phyloP scores from a whole-genome alignment of 2,113 vertebrate species.

The Pterocles orientalis region DNA sequence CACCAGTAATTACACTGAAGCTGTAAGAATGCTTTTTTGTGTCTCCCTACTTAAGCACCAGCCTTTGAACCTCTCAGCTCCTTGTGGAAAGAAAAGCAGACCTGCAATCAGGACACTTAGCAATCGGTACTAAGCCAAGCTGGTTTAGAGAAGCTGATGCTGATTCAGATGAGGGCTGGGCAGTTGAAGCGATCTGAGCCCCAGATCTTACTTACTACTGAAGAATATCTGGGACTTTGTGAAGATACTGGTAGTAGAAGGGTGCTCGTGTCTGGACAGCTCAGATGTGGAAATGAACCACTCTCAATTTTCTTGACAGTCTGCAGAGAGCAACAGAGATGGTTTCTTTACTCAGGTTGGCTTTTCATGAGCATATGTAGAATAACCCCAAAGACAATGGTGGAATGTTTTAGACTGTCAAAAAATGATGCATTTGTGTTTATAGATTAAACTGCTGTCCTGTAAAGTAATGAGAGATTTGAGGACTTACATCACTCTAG shows the following conservation, averaged over 20 bases:
- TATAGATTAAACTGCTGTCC: neutral
- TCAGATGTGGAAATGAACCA: neutral
- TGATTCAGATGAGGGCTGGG: neutral
- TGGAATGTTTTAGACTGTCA: neutral
- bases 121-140: neutral
- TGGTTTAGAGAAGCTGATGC: neutral
- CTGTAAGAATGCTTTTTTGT: neutral
- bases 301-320: neutral
- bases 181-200: neutral
- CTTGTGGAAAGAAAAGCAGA: neutral
- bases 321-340: neutral
- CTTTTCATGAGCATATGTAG: neutral
- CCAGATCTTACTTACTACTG: neutral
- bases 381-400: neutral
- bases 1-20: neutral
- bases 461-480: neutral
- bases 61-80: neutral
- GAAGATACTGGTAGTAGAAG: neutral
- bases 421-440: neutral
- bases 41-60: neutral
- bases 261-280: neutral
- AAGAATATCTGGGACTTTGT: neutral
- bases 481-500: neutral
- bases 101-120: neutral
- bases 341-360: neutral